Evolutionary conservation across 2,888 invertebrate species (phyloP).

Genomic region (Drosophila borealis): DNA sequence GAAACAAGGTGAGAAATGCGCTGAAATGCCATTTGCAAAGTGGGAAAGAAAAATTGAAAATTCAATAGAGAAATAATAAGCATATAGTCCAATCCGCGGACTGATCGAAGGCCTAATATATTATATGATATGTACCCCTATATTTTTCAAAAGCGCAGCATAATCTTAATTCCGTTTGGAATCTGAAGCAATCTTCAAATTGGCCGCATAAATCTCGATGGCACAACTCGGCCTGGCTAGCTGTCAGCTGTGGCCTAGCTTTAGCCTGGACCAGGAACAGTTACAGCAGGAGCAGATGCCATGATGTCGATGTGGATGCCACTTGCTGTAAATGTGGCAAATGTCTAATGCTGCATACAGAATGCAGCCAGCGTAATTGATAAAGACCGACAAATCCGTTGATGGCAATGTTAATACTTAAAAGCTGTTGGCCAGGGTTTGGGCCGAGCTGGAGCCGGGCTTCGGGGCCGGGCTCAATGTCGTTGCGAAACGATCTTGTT

Average conservation of each 20-base stretch:
- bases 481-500: constrained; percentile 76
- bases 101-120: neutral
- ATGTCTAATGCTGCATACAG: constrained; percentile 43
- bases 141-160: neutral
- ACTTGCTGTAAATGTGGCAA: constrained; percentile 71
- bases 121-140: neutral
- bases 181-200: constrained; percentile 38
- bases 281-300: constrained; percentile 44
- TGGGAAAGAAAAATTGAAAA: constrained; percentile 9
- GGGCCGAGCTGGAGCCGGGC: constrained; percentile 14
- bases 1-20: neutral
- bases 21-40: neutral
- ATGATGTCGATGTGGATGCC: constrained; percentile 58
- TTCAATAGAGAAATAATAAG: neutral
- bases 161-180: constrained; percentile 14
- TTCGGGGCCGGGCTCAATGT: constrained; percentile 60
- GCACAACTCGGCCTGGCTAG: constrained; percentile 47
- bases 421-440: constrained; percentile 23
- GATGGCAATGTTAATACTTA: constrained; percentile 75
- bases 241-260: constrained; percentile 60
- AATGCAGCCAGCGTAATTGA: constrained; percentile 73
- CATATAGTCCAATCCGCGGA: neutral
- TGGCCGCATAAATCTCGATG: constrained; percentile 62
- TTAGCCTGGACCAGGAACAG: constrained; percentile 56
- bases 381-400: constrained; percentile 82